phyloP scores from a whole-genome alignment of 2,113 vertebrate species.

The Gasterosteus aculeatus region DNA sequence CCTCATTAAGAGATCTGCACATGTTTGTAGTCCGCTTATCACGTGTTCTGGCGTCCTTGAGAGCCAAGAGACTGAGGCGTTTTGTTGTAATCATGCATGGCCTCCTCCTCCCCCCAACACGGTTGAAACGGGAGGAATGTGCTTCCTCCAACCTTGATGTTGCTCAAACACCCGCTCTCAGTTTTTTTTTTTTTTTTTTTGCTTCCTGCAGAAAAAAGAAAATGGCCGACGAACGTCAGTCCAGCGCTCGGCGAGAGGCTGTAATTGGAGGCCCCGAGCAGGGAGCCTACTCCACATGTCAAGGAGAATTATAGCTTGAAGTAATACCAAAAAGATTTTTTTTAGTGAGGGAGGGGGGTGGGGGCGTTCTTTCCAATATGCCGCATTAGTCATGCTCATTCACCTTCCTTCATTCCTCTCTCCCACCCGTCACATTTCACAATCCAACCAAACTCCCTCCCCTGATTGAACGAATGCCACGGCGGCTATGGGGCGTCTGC shows the following conservation, averaged over 20 bases:
- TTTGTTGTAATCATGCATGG: conserved; percentile 37
- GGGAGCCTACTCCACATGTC: conserved; percentile 52
- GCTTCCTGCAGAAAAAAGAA: conserved; percentile 23
- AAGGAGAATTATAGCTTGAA: conserved; percentile 57
- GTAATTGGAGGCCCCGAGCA: conserved; percentile 60
- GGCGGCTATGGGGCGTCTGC: conserved; percentile 27
- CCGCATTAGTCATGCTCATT: conserved; percentile 19
- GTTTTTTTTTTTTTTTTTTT: conserved; percentile 13
- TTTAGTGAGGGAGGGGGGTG: not conserved
- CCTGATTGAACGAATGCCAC: conserved; percentile 41
- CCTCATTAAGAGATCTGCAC: conserved; percentile 58
- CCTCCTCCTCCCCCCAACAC: not conserved
- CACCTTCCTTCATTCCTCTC: not conserved
- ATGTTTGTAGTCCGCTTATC: conserved; percentile 36
- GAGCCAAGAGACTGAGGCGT: conserved; percentile 34
- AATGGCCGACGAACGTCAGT: conserved; percentile 40
- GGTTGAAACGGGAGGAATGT: conserved; percentile 50
- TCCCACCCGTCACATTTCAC: conserved; percentile 5
- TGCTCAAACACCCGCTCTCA: conserved; percentile 16
- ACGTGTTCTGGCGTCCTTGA: conserved; percentile 61
- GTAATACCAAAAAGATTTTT: conserved; percentile 31
- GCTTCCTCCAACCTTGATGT: conserved; percentile 58
- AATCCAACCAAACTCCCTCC: conserved; percentile 37
- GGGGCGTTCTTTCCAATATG: conserved; percentile 32
- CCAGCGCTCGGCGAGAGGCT: conserved; percentile 35